phyloP scores from a whole-genome alignment of 2,797 vertebrate genomes.

The Rhynchonycteris naso region DNA sequence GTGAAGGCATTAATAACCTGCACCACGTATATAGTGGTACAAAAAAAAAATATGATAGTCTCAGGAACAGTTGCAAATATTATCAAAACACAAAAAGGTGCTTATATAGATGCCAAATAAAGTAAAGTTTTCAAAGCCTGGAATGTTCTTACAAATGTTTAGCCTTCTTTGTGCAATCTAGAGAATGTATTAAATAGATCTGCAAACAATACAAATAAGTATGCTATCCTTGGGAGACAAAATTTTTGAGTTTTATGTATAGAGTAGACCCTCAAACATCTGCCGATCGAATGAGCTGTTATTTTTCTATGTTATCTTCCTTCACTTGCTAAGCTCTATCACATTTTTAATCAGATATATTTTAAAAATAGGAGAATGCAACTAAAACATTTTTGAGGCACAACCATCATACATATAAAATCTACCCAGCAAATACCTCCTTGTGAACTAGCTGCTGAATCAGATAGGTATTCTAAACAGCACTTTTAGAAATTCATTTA shows the following conservation, averaged over 20 bases:
- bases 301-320: not conserved
- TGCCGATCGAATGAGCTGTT: not conserved
- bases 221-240: not conserved
- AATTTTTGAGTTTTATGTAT: not conserved
- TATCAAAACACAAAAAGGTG: not conserved
- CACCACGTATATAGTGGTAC: not conserved
- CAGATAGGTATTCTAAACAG: conserved; percentile 2
- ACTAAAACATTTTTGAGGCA: not conserved
- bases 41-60: not conserved
- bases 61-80: not conserved
- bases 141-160: not conserved
- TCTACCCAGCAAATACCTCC: not conserved
- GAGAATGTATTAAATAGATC: not conserved
- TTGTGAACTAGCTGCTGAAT: conserved; percentile 19
- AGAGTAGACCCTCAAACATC: not conserved
- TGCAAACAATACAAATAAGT: not conserved
- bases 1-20: not conserved
- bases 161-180: not conserved
- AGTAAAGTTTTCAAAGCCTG: not conserved
- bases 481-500: conserved; percentile 65
- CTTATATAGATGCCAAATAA: not conserved
- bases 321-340: not conserved
- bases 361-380: conserved; percentile 16
- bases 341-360: not conserved
- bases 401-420: not conserved